Evolutionary conservation across 2,113 vertebrate species (phyloP), one percentile per base, ranked within the genome.

Genomic region (Trogon surrucura): DNA sequence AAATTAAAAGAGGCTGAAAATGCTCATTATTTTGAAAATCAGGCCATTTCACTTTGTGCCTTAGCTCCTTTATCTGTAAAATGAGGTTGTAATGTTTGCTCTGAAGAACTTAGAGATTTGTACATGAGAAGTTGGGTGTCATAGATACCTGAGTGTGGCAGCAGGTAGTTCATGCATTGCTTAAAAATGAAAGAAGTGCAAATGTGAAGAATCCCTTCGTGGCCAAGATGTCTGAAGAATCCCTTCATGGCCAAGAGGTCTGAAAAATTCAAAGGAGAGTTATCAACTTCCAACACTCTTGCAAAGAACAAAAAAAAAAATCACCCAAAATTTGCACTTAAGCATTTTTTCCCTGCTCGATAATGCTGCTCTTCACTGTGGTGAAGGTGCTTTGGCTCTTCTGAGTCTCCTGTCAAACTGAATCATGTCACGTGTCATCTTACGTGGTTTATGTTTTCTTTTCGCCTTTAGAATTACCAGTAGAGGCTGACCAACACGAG

Each of bases 401-500:
- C 20, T 50, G n/a, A 38, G 30, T 27, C 5, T 61, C 9, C 9
- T 67, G 27, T 38, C 48, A 60, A 70, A n/a, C 29, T 10, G 20
- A 32, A 25, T n/a, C 2, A 60, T 62, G 50, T 92, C 29, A 16
- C 12, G 2, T 22, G 4, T 54, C 53, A 25, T 48, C 8, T 74
- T 60, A 51, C 2, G 8, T 45, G 47, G 13, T 38, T 74, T 77
- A 32, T 60, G 11, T 44, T 80, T 80, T 81, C 19, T 89, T 60
- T 51, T 87, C 14, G 2, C 78, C 13, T 90, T 84, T 50, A 98
- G 97, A 96, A 34, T 48, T 96, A 53, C 94, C 96, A 20, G 2
- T 82, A 47, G 96, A 97, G 64, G 70, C 90, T 26, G 96, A 97
- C 69, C 92, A 95, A 75, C 93, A 91, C 16, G 97, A 88, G 29